These are phyloP conservation scores for Coleophora deauratella DNA, from an alignment of 2,888 invertebrate species.

Conservation along the genomic window DNA sequence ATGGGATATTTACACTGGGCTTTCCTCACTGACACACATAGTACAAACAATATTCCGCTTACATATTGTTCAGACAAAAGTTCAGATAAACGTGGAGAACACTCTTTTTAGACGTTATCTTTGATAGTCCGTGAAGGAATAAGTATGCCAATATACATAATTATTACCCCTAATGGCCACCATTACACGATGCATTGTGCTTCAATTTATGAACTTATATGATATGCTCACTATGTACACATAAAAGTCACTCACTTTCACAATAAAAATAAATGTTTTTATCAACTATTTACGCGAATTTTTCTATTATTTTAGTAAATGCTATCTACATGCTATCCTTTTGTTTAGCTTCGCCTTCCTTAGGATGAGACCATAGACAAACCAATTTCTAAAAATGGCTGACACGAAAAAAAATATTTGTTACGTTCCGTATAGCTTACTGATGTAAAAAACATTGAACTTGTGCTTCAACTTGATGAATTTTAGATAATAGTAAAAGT, in stretches of 20 bases:
- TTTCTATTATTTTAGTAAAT: constrained; percentile 55
- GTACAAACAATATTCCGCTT: constrained; percentile 33
- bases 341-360: constrained; percentile 75
- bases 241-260: constrained; percentile 35
- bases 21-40: constrained; percentile 51
- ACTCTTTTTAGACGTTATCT: constrained; percentile 39
- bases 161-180: constrained; percentile 73
- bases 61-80: constrained; percentile 46
- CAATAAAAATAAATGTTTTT: constrained; percentile 31
- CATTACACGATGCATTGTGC: constrained; percentile 71
- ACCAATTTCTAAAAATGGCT: constrained; percentile 63
- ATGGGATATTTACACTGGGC: constrained; percentile 53
- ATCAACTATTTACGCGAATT: constrained; percentile 40
- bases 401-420: constrained; percentile 48
- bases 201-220: constrained; percentile 48
- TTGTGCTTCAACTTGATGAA: too few species aligned
- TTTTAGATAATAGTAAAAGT: too few species aligned
- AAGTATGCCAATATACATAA: constrained; percentile 74
- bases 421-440: constrained; percentile 25
- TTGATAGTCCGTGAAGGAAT: constrained; percentile 53
- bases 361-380: constrained; percentile 63
- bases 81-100: constrained; percentile 26
- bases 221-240: constrained; percentile 32
- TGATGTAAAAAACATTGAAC: too few species aligned
- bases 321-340: constrained; percentile 69